These are phyloP conservation scores for Iselma pallidipennis DNA, from an alignment of 2,888 invertebrate genomes.

Conservation along the genomic window DNA sequence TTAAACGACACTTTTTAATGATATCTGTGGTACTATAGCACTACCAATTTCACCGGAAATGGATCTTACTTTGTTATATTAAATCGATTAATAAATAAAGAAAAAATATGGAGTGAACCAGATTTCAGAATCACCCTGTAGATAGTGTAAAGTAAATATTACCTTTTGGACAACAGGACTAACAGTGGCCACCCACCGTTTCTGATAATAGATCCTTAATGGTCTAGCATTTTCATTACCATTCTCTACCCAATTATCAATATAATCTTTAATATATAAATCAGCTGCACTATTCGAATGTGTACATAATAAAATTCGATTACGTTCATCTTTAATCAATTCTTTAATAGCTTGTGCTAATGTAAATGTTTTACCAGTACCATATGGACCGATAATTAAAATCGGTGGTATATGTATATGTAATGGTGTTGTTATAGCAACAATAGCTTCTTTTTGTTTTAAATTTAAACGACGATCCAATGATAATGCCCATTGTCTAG, in stretches of 20 bases:
- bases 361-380: conserved; percentile 87
- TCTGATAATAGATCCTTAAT: conserved; percentile 77
- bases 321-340: conserved; percentile 64
- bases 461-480: conserved; percentile 70
- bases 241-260: conserved; percentile 73
- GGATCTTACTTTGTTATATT: no score
- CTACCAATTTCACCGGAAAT: no score
- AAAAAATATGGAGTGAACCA: not conserved
- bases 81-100: no score
- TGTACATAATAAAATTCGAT: conserved; percentile 79
- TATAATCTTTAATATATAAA: conserved; percentile 81
- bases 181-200: conserved; percentile 79
- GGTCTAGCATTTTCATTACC: conserved; percentile 71
- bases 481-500: conserved; percentile 68
- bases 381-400: conserved; percentile 76
- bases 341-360: conserved; percentile 74
- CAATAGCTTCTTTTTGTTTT: conserved; percentile 78
- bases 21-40: no score
- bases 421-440: conserved; percentile 72
- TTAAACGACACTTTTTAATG: no score
- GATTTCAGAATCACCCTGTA: no score
- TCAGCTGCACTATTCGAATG: conserved; percentile 88
- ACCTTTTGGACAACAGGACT: conserved; percentile 70
- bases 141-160: no score
- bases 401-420: conserved; percentile 69